A percentile compares a stretch with the other conserved stretches of the same genome.
phyloP scores from a whole-genome alignment of 37 sponge, comb jelly and placozoan species.

The Beroe ovata region DNA sequence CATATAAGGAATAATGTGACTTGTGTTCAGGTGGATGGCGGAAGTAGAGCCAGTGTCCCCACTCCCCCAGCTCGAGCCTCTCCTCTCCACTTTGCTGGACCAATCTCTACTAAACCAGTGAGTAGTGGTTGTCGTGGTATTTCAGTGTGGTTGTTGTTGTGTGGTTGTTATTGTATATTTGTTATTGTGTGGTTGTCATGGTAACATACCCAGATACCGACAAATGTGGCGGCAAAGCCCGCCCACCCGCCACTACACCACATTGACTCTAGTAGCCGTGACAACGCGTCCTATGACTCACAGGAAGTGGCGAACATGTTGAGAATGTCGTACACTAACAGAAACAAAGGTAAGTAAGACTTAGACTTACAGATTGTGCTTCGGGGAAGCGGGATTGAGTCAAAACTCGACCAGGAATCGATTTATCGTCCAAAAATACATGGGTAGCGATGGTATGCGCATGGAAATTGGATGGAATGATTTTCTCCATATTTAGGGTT shows the following conservation, averaged over 20 bases:
- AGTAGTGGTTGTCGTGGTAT: neutral
- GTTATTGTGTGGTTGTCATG: neutral
- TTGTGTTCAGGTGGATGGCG: too few species aligned
- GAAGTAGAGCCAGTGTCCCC: neutral
- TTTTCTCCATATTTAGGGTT: too few species aligned
- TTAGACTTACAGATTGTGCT: too few species aligned
- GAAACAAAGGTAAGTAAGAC: neutral
- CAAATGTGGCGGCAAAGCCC: neutral
- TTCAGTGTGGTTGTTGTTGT: too few species aligned
- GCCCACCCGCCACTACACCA: neutral
- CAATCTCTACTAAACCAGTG: slow-evolving; percentile 36
- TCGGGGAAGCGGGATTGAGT: too few species aligned
- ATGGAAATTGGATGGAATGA: too few species aligned
- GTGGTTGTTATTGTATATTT: too few species aligned
- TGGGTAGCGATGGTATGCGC: too few species aligned
- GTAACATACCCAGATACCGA: slow-evolving; percentile 1
- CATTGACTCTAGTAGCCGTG: slow-evolving; percentile 55
- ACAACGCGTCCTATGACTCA: slow-evolving; percentile 4
- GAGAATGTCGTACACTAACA: slow-evolving; percentile 16
- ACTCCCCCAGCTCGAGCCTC: neutral
- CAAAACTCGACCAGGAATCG: too few species aligned
- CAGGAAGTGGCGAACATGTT: slow-evolving; percentile 52
- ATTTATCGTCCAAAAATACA: too few species aligned
- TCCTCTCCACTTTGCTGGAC: slow-evolving; percentile 25
- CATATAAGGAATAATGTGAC: too few species aligned